Evolutionary conservation across 2,888 invertebrate genomes (phyloP), one percentile per base, ranked within the genome.

Genomic region (Lasiommata megera): DNA sequence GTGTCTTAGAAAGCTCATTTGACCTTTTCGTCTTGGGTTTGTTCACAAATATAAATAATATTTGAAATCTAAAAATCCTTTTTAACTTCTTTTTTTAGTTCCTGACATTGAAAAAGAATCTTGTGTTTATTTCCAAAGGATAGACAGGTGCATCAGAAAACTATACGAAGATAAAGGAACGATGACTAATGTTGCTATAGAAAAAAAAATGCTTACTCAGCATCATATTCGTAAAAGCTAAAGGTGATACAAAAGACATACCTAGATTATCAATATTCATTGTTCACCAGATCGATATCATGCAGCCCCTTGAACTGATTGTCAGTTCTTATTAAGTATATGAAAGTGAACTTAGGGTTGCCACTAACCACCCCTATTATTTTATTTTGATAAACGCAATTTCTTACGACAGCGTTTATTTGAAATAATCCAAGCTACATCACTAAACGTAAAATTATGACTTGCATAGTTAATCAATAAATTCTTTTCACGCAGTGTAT

Each of bases 311-410:
- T 67, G 65, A 68, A 66, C 58, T 63, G 66, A 67, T 67, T 82
- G 84, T 85, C 86, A 81, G 79, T 78, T 79, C 81, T 83, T 81
- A 84, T 87, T 86, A 85, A 73, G 67, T 70, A 76, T 73, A 79
- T 79, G 82, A 80, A 85, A 84, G 84, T 80, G 82, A 85, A 86
- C 16, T 46, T 11, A 46, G 46, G 46, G 46, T 31, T 44, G 9
- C 3, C 44, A 28, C 44, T 44, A 16, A 31, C 11, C 11, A 31
- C 46, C 46, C 44, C 29, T 44, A 44, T 6, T 6, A 3, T 12
- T 11, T 40, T 6, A 40, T 9, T 41, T 1, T 11, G 11, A 18
- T 18, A 18, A 3, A 23, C 23, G 5, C 23, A 23, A 23, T 23
- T 23, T 23, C 23, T 23, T 2, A 23, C n/a, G n/a, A n/a, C n/a